Conservation (phyloP, 2,888 invertebrate species). For the Zelleria hepariella region DNA sequence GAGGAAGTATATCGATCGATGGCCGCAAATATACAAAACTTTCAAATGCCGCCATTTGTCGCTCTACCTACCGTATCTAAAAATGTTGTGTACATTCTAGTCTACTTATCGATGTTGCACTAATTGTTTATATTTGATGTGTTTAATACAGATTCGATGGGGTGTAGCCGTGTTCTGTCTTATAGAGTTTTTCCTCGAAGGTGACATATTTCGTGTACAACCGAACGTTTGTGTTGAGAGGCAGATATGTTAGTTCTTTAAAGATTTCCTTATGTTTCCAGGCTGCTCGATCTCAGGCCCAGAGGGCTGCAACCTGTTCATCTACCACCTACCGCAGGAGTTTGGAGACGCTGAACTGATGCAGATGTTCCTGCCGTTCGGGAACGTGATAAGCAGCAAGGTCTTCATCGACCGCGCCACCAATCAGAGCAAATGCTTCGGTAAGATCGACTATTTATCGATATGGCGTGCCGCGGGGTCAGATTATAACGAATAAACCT, state of each 20-base stretch:
- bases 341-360: conserved; percentile 99
- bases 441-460: too few species aligned
- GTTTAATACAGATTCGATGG: not conserved
- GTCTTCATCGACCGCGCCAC: conserved; percentile 99
- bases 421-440: conserved; percentile 99
- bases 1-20: not conserved
- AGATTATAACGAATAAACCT: too few species aligned
- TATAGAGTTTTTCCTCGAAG: not conserved
- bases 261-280: conserved; percentile 82
- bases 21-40: not conserved
- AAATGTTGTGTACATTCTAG: not conserved
- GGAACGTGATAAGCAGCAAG: conserved; percentile 99
- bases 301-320: conserved; percentile 99
- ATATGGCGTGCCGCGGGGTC: too few species aligned
- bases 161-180: not conserved
- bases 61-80: not conserved
- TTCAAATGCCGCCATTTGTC: not conserved
- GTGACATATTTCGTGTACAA: not conserved
- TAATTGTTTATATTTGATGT: not conserved
- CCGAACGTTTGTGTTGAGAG: conserved; percentile 35
- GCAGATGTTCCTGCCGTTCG: conserved; percentile 99
- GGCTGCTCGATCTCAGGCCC: conserved; percentile 98
- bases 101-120: not conserved
- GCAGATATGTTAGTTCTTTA: conserved; percentile 75
- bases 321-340: conserved; percentile 99